Conservation (phyloP, 1,140 invertebrate species). For the Lanistes nyassanus region DNA sequence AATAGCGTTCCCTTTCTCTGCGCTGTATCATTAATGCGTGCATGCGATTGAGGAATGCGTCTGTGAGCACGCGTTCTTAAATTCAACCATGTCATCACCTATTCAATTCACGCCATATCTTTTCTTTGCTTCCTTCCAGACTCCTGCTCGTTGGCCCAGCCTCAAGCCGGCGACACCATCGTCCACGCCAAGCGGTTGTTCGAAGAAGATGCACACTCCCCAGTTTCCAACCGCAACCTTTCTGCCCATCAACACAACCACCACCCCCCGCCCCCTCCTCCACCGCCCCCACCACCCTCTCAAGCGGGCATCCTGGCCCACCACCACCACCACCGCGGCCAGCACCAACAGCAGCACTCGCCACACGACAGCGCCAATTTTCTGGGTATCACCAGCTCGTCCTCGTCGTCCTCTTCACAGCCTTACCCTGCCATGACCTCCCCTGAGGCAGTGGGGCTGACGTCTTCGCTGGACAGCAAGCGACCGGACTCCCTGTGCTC, state of each 20-base stretch:
- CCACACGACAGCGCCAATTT: conserved; percentile 14
- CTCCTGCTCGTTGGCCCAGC: neutral
- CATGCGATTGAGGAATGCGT: no score
- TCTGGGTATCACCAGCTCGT: conserved; percentile 7
- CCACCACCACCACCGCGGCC: conserved; percentile 4
- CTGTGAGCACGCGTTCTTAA: no score
- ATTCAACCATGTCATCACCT: no score
- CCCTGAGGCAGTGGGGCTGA: neutral
- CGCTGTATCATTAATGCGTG: no score
- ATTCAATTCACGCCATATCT: no score
- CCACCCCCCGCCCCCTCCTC: neutral
- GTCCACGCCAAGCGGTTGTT: conserved; percentile 21
- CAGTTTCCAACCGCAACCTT: neutral
- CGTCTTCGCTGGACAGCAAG: conserved; percentile 34
- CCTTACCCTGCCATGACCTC: neutral
- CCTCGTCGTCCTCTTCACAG: conserved; percentile 6
- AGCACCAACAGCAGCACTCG: conserved; percentile 10
- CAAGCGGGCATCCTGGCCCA: neutral
- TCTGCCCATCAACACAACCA: conserved; percentile 10
- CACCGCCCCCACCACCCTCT: conserved; percentile 11
- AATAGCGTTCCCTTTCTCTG: no score
- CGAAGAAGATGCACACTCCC: conserved; percentile 10
- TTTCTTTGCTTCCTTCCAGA: conserved; percentile 13
- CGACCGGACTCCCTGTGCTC: conserved; percentile 58
- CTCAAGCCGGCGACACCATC: neutral